Conservation (phyloP, 1,140 invertebrate genomes). For the Aricia agestis region DNA sequence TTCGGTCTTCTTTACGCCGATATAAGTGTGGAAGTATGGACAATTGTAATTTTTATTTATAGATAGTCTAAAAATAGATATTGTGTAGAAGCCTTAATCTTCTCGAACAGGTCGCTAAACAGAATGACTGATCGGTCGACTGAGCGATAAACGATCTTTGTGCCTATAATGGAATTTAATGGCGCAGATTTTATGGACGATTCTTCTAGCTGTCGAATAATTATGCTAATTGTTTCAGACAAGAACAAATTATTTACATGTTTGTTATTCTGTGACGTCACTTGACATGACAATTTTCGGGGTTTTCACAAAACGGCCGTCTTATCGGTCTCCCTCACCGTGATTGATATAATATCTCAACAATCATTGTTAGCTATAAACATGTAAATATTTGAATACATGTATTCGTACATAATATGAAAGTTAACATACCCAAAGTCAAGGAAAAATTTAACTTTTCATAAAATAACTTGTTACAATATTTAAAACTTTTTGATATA, state of each 20-base stretch:
- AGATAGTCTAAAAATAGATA: too few species aligned
- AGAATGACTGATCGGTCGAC: not conserved
- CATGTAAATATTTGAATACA: not conserved
- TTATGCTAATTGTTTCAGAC: not conserved
- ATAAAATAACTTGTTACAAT: too few species aligned
- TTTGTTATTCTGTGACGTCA: not conserved
- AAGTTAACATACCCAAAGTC: not conserved
- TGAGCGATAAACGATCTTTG: not conserved
- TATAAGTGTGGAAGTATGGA: too few species aligned
- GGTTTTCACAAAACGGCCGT: slow-evolving; percentile 1
- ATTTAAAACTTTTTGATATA: too few species aligned
- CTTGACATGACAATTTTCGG: not conserved
- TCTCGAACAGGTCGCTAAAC: not conserved
- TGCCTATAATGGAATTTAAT: slow-evolving; percentile 1
- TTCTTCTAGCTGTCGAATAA: not conserved
- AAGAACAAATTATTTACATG: not conserved
- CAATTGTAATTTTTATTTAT: too few species aligned
- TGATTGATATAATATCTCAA: slow-evolving; percentile 14
- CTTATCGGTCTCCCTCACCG: not conserved
- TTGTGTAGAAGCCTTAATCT: not conserved
- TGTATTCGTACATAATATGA: not conserved
- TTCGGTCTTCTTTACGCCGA: too few species aligned
- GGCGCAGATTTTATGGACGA: not conserved
- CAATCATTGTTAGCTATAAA: not conserved
- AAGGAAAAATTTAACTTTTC: not conserved